Evolutionary conservation across 2,888 invertebrate genomes (phyloP), one percentile per base, ranked within the genome.

Genomic region (Campopleginae sp.): DNA sequence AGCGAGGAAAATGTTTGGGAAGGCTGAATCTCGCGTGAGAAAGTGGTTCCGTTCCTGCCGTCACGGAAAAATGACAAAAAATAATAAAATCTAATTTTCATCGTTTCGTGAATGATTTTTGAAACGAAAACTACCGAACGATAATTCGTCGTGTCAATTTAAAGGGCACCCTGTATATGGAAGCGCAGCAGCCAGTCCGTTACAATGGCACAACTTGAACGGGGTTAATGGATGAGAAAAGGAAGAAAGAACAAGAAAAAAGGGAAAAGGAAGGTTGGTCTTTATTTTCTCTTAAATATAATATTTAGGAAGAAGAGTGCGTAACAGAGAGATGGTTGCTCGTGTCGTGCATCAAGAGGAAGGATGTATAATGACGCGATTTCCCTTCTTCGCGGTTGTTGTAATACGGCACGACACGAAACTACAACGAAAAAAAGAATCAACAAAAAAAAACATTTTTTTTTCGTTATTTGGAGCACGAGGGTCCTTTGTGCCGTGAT

Each of bases 191-290:
- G 75, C 74, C 70, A 63, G 78, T 44, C 84, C 84, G 81, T 85
- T 85, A 85, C 84, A 81, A 81, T 85, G 81, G 74, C 54, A 80
- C 77, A 66, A 46, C 80, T 72, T 74, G 38, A 84, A 84, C 80
- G 80, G 87, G 87, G 85, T 85, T 85, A 87, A 87, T 87, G 85
- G 87, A 78, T 77, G 51, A 78, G 74, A 70, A 75, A 83, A 75
- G 51, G 51, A 79, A 72, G 75, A 66, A 71, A 48, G 70, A 23
- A 1, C 10, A 23, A 23, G 38, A 61, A 66, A 51, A 70, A 83
- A 70, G 48, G 63, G 75, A 66, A 70, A 58, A 71, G 31, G 63
- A 75, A 70, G 48, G n/a, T 63, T 63, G 14, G 72, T 46, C 72
- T 65, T 75, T 70, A 44, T 68, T 70, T 63, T 27, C 63, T 71